A percentile compares a stretch with the other conserved stretches of the same genome.
Conservation (phyloP, 2,113 vertebrate species). For the Mustela nigripes region DNA sequence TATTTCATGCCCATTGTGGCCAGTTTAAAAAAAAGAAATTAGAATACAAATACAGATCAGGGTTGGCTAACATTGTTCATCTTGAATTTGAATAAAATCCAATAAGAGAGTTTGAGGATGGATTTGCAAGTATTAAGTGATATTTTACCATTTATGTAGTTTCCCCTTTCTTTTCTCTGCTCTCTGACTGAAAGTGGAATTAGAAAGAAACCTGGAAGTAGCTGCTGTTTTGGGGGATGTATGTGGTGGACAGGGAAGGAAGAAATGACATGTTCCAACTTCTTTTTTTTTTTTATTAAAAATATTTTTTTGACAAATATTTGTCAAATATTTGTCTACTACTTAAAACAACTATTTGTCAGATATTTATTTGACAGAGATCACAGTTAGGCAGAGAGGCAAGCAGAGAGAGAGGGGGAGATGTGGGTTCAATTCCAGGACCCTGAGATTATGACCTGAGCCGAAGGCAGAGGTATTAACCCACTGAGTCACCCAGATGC, state of each 20-base stretch:
- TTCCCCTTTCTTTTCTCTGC: slow-evolving; percentile 41
- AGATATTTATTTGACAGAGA: too few relatives aligned
- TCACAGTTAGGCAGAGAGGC: too few relatives aligned
- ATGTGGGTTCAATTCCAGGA: too few relatives aligned
- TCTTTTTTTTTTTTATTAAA: not conserved
- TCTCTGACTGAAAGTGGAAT: slow-evolving; percentile 13
- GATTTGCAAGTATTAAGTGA: not conserved
- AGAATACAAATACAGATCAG: not conserved
- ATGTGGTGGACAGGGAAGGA: not conserved
- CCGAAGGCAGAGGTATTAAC: too few relatives aligned
- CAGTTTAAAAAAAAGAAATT: not conserved
- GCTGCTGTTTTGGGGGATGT: not conserved
- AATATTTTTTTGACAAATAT: not conserved
- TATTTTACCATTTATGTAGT: not conserved
- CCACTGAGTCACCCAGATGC: too few relatives aligned
- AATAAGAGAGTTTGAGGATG: not conserved
- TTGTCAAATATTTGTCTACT: too few relatives aligned
- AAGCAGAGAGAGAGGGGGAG: too few relatives aligned
- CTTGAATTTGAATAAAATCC: not conserved
- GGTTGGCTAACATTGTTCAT: not conserved
- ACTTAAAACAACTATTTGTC: too few relatives aligned
- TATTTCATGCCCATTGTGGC: not conserved
- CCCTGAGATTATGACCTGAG: too few relatives aligned
- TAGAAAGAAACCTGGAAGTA: not conserved
- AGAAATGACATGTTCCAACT: not conserved